A percentile compares a stretch with the other conserved stretches of the same genome.
phyloP scores from a whole-genome alignment of 2,113 vertebrate species.

The Chionodraco myersi region DNA sequence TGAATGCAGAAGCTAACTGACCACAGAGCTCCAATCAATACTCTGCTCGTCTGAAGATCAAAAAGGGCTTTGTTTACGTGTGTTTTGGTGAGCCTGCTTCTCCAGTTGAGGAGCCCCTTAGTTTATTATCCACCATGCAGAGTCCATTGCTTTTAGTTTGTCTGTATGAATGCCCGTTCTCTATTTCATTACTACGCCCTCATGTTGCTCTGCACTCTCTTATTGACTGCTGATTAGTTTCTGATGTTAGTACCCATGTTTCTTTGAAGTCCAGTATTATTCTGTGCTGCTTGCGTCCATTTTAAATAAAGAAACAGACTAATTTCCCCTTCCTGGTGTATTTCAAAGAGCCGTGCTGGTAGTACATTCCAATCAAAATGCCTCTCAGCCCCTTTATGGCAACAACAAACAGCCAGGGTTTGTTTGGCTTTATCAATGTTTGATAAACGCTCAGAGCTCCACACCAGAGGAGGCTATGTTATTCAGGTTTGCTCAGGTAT shows the following conservation, averaged over 20 bases:
- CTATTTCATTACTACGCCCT: constrained; percentile 36
- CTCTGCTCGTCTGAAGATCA: constrained; percentile 74
- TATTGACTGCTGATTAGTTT: constrained; percentile 26
- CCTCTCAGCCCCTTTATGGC: constrained; percentile 84
- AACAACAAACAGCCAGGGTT: constrained; percentile 87
- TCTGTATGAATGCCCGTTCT: constrained; percentile 50
- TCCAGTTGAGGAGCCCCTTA: constrained; percentile 49
- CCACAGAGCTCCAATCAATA: constrained; percentile 72
- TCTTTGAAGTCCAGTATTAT: constrained; percentile 17
- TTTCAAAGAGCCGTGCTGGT: constrained; percentile 46
- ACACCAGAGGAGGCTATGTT: constrained; percentile 37
- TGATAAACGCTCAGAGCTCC: constrained; percentile 87
- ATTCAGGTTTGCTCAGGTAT: constrained; percentile 59
- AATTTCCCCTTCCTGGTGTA: constrained; percentile 32
- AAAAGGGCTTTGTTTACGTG: constrained; percentile 70
- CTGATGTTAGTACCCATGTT: constrained; percentile 5
- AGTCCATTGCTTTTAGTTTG: constrained; percentile 45
- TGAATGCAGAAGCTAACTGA: constrained; percentile 63
- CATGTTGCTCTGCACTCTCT: constrained; percentile 11
- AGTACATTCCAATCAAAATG: constrained; percentile 24
- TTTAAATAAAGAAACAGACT: constrained; percentile 32
- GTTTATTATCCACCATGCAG: constrained; percentile 34
- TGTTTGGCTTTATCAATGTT: constrained; percentile 91
- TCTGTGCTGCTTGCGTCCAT: constrained; percentile 7
- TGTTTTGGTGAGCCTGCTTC: constrained; percentile 39